Evolutionary conservation across 2,113 vertebrate genomes (phyloP), one percentile per base, ranked within the genome.

Genomic region (Synodontis membranacea): DNA sequence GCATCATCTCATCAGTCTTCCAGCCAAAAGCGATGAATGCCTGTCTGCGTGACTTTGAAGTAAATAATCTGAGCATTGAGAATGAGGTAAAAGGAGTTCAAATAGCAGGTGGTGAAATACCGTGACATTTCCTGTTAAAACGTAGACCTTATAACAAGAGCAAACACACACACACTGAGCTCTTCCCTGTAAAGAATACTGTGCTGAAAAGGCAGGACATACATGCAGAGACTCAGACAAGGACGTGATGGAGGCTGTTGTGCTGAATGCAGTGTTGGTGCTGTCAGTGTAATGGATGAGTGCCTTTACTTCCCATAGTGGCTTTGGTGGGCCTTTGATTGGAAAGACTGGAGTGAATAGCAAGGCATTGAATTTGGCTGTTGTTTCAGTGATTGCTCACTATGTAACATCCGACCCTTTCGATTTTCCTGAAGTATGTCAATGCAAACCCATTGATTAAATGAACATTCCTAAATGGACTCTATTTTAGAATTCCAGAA

Each of bases 231-330:
- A 7, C 42, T 85, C 12, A 86, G 60, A 46, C n/a, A 25, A 39
- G 44, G 58, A 83, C 54, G 44, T 83, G 80, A 66, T 68, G 66
- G 72, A 74, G 31, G 46, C 37, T 76, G 76, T 74, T 76, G 54
- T 62, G 82, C 3, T 80, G 50, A 84, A 87, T 48, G 62, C 34
- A 60, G 70, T 44, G 79, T 68, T 44, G 50, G 56, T 64, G 58
- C 70, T 84, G 83, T 89, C 70, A 89, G 37, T 31, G 83, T 70
- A 89, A 89, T 81, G 78, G 76, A 82, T 76, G 82, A 86, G 70
- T 17, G 79, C 66, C 72, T 80, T 48, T 58, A 58, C 44, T 81
- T 89, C 75, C 85, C 62, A 15, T 72, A 12, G 48, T 42, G 48
- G 28, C 50, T 39, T 84, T 75, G 54, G 42, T 64, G 25, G 31